Evolutionary conservation across 2,113 vertebrate species (phyloP).

Genomic region (Myrmecobius fasciatus): DNA sequence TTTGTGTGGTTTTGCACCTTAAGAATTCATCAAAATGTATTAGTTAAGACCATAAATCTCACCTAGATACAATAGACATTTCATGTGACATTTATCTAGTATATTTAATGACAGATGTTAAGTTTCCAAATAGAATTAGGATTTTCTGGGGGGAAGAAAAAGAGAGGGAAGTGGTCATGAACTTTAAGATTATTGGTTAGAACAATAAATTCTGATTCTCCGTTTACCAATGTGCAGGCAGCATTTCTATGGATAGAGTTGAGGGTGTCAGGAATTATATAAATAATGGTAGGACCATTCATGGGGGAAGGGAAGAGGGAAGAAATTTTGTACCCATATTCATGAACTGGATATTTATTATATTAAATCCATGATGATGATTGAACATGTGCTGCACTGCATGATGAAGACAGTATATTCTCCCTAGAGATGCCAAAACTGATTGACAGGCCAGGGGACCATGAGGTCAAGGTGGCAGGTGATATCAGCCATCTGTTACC

Average conservation of each 20-base stretch:
- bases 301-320: constrained; percentile 5
- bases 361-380: constrained; percentile 49
- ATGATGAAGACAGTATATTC: constrained; percentile 62
- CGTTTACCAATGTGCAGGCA: constrained; percentile 41
- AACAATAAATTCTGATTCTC: constrained; percentile 52
- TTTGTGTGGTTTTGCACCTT: background rate
- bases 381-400: constrained; percentile 13
- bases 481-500: constrained; percentile 75
- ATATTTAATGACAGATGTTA: background rate
- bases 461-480: constrained; percentile 77
- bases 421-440: constrained; percentile 66
- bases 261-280: constrained; percentile 49
- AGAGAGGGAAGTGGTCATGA: background rate
- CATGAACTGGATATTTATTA: constrained; percentile 3
- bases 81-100: background rate
- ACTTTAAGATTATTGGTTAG: background rate
- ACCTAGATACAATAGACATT: constrained; percentile 32
- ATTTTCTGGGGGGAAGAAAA: too few relatives aligned
- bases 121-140: constrained; percentile 7
- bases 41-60: constrained; percentile 22
- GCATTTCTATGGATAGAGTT: constrained; percentile 18
- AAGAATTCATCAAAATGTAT: constrained; percentile 24
- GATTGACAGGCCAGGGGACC: constrained; percentile 66
- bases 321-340: constrained; percentile 4
- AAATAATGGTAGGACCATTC: background rate